phyloP scores from a whole-genome alignment of 2,888 invertebrate species.

The Hylaea fasciaria region DNA sequence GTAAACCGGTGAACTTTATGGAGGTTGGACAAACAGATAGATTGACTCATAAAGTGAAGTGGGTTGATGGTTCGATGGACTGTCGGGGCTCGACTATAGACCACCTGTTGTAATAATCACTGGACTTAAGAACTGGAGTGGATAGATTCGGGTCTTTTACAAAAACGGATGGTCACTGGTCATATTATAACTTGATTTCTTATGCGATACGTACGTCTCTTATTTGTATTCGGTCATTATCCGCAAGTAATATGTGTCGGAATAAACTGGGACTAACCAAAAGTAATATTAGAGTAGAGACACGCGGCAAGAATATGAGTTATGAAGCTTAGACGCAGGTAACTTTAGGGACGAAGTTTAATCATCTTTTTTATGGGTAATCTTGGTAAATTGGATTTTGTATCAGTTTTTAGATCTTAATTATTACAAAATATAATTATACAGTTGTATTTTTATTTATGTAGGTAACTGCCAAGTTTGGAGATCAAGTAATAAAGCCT shows the following conservation, averaged over 20 bases:
- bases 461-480: no score
- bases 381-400: neutral
- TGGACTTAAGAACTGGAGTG: neutral
- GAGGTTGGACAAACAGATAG: slow-evolving; percentile 57
- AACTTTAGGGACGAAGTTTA: slow-evolving; percentile 10
- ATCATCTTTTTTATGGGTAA: slow-evolving; percentile 1
- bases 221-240: slow-evolving; percentile 19
- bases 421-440: no score
- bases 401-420: no score
- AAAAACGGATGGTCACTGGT: no score
- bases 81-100: slow-evolving; percentile 8
- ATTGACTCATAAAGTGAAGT: slow-evolving; percentile 48
- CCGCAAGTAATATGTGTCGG: slow-evolving; percentile 22
- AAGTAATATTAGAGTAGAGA: slow-evolving; percentile 22
- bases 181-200: no score
- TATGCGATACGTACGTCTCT: slow-evolving; percentile 3
- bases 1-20: slow-evolving; percentile 58
- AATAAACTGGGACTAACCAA: slow-evolving; percentile 17
- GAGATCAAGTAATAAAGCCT: no score
- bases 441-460: no score
- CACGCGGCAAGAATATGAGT: slow-evolving; percentile 25
- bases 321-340: slow-evolving; percentile 19
- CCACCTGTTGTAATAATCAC: neutral
- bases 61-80: slow-evolving; percentile 30
- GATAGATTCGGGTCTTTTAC: no score